These are phyloP conservation scores for Sebastes aleutianus DNA, from an alignment of 2,797 vertebrate genomes.

Conservation along the genomic window DNA sequence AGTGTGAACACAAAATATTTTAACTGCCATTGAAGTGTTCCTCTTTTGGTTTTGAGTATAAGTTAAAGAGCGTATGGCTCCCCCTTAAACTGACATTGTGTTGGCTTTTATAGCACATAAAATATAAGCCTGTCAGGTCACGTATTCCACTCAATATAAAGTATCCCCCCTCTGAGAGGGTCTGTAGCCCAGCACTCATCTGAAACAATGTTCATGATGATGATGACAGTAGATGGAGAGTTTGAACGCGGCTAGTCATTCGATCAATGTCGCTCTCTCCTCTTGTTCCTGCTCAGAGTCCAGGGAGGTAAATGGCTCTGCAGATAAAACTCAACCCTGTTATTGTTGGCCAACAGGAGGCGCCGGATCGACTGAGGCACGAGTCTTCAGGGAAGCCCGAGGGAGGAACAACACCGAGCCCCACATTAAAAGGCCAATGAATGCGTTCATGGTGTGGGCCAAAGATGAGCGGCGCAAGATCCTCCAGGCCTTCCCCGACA, in stretches of 20 bases:
- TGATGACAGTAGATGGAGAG: slow-evolving; percentile 46
- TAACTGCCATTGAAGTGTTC: slow-evolving; percentile 44
- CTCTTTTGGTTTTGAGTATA: slow-evolving; percentile 38
- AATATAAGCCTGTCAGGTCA: slow-evolving; percentile 36
- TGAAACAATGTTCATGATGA: slow-evolving; percentile 49
- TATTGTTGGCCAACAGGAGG: slow-evolving; percentile 99
- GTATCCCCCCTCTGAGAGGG: not conserved
- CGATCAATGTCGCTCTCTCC: slow-evolving; percentile 78
- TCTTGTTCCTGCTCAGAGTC: slow-evolving; percentile 40
- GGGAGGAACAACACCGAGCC: slow-evolving; percentile 97
- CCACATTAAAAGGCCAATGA: slow-evolving; percentile 99
- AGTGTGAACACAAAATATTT: slow-evolving; percentile 58
- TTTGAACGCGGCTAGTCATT: slow-evolving; percentile 58
- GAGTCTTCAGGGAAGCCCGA: slow-evolving; percentile 96
- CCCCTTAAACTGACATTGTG: slow-evolving; percentile 34
- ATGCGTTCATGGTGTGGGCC: slow-evolving; percentile 99
- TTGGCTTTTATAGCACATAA: slow-evolving; percentile 55
- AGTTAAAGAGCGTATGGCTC: not conserved
- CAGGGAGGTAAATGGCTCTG: slow-evolving; percentile 91
- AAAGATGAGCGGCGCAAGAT: slow-evolving; percentile 99
- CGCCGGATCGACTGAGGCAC: slow-evolving; percentile 94
- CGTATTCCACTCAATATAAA: slow-evolving; percentile 34
- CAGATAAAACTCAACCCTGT: slow-evolving; percentile 94
- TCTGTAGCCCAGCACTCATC: slow-evolving; percentile 23
- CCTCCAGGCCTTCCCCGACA: slow-evolving; percentile 99